Percentiles rank a stretch among this genome's conserved stretches.
These are phyloP conservation scores for Marcusenius ussheri DNA, from an alignment of 2,113 vertebrate species.

Conservation along the genomic window DNA sequence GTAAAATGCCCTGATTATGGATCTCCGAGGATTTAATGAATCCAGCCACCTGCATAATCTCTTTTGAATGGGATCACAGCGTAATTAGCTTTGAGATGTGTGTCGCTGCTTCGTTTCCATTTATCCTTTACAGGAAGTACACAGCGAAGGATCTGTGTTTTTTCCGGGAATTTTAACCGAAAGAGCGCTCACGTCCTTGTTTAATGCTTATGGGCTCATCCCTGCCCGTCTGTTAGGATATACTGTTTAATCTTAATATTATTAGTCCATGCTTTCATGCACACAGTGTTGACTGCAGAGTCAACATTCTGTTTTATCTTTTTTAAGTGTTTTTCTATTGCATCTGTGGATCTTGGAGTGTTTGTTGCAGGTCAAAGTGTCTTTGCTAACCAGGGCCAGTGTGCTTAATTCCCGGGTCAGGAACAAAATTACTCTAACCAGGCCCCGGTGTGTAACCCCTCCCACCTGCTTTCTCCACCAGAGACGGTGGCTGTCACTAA, in stretches of 20 bases:
- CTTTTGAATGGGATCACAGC: neutral
- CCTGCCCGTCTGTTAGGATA: conserved; percentile 1
- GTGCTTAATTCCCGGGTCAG: neutral
- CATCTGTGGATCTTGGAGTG: neutral
- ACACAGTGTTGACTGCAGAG: neutral
- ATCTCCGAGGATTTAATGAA: conserved; percentile 9
- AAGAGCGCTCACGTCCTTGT: neutral
- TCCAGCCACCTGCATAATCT: conserved; percentile 13
- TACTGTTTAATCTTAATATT: conserved; percentile 8
- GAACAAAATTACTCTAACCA: neutral
- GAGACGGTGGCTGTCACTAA: neutral
- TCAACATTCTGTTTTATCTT: neutral
- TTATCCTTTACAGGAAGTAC: conserved; percentile 3
- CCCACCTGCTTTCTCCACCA: neutral
- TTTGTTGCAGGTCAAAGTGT: neutral
- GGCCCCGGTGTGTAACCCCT: neutral
- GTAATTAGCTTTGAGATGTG: neutral
- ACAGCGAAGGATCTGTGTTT: neutral
- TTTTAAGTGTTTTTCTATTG: neutral
- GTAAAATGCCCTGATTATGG: conserved; percentile 3
- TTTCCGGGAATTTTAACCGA: neutral
- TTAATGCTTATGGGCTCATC: conserved; percentile 1
- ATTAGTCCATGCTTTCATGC: neutral
- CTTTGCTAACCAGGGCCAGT: neutral
- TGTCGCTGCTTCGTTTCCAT: neutral